Percentiles rank a stretch among this genome's conserved stretches.
Evolutionary conservation across 2,888 invertebrate genomes (phyloP).

Genomic region (Apotomis turbidana): DNA sequence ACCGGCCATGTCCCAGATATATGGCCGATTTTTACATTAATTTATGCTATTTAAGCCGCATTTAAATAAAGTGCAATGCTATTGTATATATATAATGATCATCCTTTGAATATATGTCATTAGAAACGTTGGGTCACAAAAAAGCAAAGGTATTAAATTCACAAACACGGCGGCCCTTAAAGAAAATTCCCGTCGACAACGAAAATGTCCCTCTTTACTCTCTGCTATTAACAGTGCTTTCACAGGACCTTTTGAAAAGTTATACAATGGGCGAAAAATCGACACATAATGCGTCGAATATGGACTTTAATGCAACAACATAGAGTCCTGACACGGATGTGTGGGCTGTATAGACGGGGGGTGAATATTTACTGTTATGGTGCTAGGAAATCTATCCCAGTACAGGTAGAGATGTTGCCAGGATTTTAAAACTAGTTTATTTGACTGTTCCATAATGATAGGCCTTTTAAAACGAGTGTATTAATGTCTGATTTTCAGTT

Average conservation of each 20-base stretch:
- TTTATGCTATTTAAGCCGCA: no score
- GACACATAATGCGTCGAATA: constrained; percentile 1
- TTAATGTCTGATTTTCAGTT: no score
- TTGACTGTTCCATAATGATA: no score
- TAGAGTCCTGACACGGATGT: neutral
- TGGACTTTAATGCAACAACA: constrained; percentile 8
- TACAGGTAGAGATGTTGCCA: constrained; percentile 25
- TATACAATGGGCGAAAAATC: constrained; percentile 9
- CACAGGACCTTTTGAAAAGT: constrained; percentile 32
- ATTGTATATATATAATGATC: no score
- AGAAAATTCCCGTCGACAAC: constrained; percentile 21
- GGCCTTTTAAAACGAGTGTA: no score
- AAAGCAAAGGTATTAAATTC: neutral
- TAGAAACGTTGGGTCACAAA: neutral
- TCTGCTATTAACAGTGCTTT: constrained; percentile 21
- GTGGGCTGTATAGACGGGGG: constrained; percentile 21
- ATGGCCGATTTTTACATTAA: no score
- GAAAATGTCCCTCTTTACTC: constrained; percentile 6
- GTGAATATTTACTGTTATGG: constrained; percentile 38
- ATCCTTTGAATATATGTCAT: no score
- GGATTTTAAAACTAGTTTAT: constrained; percentile 7
- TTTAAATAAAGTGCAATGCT: no score
- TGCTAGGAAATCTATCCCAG: constrained; percentile 32
- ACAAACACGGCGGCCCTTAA: constrained; percentile 1
- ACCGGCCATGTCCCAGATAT: no score